Evolutionary conservation across 2,113 vertebrate genomes (phyloP), one percentile per base, ranked within the genome.

Genomic region (Charadrius vociferus): DNA sequence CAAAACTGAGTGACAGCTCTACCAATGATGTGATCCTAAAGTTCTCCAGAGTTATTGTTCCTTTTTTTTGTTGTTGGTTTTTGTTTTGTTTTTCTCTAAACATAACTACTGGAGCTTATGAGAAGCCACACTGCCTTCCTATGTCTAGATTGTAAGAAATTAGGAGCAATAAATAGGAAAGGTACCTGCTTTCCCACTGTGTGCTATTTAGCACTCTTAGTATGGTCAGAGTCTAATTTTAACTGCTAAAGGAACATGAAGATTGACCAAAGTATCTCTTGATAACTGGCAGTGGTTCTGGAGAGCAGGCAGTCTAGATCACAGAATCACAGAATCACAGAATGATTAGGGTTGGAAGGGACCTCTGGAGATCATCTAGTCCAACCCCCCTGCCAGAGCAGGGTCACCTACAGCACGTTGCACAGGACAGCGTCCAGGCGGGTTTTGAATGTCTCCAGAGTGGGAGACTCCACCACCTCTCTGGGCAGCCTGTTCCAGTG

Each of bases 81-180:
- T 17, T 36, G 30, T 5, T 1, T 5, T 20, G 39, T 74, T 81
- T 63, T 89, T 23, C 10, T 62, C 27, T 74, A 58, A 50, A 29
- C 11, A 37, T 16, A 41, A 1, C 7, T 50, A 32, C 23, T 58
- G 34, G 10, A 67, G 1, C 3, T 36, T 43, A 34, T 30, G 27
- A 74, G 32, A 85, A 53, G 14, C 26, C 29, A 50, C 71, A 22
- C 3, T 22, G 7, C 3, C 7, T 52, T 80, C 29, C 9, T 27
- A 12, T 3, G 0, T 61, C 14, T 61, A 47, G 14, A 27, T 5
- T 73, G 14, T 20, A 47, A 78, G 3, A 79, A 1, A 3, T 2
- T 9, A 86, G 36, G 22, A 58, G 1, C 6, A 75, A 82, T 74
- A 41, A 26, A 32, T 2, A 52, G 16, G 9, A 73, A 73, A 19